A percentile compares a stretch with the other conserved stretches of the same genome.
phyloP scores from a whole-genome alignment of 2,797 vertebrate species.

The Rallus crepitans region DNA sequence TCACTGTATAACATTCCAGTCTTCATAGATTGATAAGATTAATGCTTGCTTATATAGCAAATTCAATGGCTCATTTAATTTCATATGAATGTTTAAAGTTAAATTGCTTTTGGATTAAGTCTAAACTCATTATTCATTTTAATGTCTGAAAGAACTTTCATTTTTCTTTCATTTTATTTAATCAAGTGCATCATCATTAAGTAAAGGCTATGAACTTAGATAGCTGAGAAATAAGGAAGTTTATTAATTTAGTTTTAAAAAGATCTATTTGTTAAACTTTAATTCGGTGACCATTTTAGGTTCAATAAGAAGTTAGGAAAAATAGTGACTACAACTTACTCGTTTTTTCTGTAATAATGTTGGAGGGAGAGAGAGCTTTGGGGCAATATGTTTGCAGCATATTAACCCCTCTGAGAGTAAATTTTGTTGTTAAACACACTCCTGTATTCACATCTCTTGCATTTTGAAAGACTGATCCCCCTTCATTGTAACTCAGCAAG shows the following conservation, averaged over 20 bases:
- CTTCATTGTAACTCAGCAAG: background rate
- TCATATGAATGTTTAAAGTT: conserved; percentile 89
- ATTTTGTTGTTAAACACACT: background rate
- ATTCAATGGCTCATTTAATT: conserved; percentile 92
- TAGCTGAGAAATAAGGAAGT: conserved; percentile 77
- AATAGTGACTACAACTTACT: conserved; percentile 54
- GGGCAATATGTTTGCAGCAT: background rate
- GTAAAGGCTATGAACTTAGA: conserved; percentile 75
- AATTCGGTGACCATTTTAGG: conserved; percentile 51
- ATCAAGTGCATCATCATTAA: conserved; percentile 84
- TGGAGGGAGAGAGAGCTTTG: background rate
- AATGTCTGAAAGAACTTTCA: conserved; percentile 85
- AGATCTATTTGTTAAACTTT: conserved; percentile 77
- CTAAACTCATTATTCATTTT: conserved; percentile 86
- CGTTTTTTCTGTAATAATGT: background rate
- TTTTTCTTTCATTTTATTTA: conserved; percentile 87
- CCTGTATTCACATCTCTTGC: background rate
- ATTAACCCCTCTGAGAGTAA: background rate
- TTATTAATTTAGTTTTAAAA: conserved; percentile 80
- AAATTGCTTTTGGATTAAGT: conserved; percentile 93
- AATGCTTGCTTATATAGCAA: conserved; percentile 88
- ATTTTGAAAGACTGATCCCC: background rate
- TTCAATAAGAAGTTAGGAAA: conserved; percentile 39
- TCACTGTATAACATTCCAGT: conserved; percentile 83
- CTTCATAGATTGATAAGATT: conserved; percentile 87